These are phyloP conservation scores for Dione vanillae DNA, from an alignment of 2,888 invertebrate genomes.

Conservation along the genomic window DNA sequence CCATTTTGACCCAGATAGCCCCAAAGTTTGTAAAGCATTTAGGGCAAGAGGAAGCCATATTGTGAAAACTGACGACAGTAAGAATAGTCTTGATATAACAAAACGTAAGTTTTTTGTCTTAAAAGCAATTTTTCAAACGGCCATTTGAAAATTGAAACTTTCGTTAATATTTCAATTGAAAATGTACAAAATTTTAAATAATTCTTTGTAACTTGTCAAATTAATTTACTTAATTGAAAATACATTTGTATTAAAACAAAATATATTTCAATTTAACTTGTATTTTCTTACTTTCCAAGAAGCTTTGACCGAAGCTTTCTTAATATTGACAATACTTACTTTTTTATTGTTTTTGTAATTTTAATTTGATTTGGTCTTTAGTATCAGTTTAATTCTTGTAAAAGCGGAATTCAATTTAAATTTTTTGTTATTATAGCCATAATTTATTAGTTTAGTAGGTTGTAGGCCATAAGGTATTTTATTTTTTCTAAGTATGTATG, in stretches of 20 bases:
- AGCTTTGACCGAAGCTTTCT: too few relatives aligned
- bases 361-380: too few relatives aligned
- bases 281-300: too few relatives aligned
- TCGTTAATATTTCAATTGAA: conserved; percentile 2
- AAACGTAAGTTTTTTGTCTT: conserved; percentile 22
- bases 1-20: conserved; percentile 39
- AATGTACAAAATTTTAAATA: not conserved
- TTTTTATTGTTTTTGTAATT: too few relatives aligned
- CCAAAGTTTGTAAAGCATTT: conserved; percentile 43
- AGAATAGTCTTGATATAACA: conserved; percentile 35
- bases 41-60: conserved; percentile 44
- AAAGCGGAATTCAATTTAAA: too few relatives aligned
- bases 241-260: too few relatives aligned
- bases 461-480: too few relatives aligned
- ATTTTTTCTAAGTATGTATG: too few relatives aligned
- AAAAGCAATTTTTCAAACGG: conserved; percentile 26
- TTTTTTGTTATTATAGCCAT: too few relatives aligned
- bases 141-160: conserved; percentile 26
- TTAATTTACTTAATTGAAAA: not conserved
- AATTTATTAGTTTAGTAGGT: too few relatives aligned
- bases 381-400: not conserved
- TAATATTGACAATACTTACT: too few relatives aligned
- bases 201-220: not conserved
- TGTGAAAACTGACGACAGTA: conserved; percentile 33
- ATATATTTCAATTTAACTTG: too few relatives aligned